Evolutionary conservation across 2,113 vertebrate genomes (phyloP).

Genomic region (Zosterops hypoxanthus): DNA sequence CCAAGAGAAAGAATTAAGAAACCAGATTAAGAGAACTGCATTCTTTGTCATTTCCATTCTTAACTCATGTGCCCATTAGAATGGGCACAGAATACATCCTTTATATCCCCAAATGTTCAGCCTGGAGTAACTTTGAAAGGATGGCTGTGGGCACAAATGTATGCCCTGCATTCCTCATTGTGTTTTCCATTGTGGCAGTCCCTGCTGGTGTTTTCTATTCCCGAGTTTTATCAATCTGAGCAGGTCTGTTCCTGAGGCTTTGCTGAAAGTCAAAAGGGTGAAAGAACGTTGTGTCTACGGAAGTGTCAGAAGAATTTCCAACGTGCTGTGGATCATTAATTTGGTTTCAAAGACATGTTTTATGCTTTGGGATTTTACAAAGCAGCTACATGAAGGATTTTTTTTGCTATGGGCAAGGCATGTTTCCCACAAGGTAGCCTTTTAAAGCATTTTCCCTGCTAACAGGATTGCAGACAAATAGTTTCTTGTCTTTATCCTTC

Average conservation of each 20-base stretch:
- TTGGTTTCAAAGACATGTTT: constrained; percentile 21
- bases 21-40: background rate
- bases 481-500: constrained; percentile 7
- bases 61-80: background rate
- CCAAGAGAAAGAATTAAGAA: background rate
- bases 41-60: constrained; percentile 11
- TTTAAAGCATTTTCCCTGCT: background rate
- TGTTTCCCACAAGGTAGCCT: constrained; percentile 14
- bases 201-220: constrained; percentile 25
- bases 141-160: background rate
- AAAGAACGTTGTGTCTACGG: background rate
- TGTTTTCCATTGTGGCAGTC: background rate
- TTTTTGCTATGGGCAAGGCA: background rate
- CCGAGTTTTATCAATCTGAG: background rate
- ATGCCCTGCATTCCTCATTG: background rate
- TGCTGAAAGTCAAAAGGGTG: constrained; percentile 22
- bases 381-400: background rate
- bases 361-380: constrained; percentile 20
- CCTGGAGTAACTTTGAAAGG: background rate
- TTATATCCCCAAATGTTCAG: background rate
- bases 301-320: constrained; percentile 40
- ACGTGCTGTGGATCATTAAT: constrained; percentile 25
- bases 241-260: constrained; percentile 25
- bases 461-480: background rate
- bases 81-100: background rate